These are phyloP conservation scores for Rutilus rutilus DNA, from an alignment of 2,113 vertebrate species.

Conservation along the genomic window DNA sequence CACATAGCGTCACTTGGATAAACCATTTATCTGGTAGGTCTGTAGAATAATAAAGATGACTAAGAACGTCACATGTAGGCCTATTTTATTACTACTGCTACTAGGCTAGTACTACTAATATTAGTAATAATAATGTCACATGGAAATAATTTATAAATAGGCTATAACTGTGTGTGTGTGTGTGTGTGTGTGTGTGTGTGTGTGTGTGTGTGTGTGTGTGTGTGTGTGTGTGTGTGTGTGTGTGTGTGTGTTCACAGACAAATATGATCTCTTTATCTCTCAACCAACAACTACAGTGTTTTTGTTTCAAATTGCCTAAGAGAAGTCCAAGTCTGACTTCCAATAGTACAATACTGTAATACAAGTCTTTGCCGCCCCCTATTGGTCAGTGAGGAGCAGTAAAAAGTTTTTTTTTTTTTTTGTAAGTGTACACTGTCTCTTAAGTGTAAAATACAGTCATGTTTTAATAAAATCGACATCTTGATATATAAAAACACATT, in stretches of 20 bases:
- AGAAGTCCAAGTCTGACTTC: background rate
- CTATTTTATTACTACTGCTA: no score
- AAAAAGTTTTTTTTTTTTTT: background rate
- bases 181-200: no score
- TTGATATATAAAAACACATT: background rate
- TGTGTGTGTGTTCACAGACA: no score
- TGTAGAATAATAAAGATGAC: no score
- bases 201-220: no score
- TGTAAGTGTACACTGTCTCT: background rate
- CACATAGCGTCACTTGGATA: slow-evolving; percentile 9
- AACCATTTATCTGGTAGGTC: background rate
- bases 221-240: no score
- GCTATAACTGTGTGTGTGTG: no score
- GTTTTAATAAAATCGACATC: no score
- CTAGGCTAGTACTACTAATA: no score
- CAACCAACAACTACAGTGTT: background rate
- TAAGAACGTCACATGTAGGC: background rate
- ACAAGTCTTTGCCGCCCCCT: slow-evolving; percentile 14
- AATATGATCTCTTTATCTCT: background rate
- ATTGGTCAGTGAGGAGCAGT: background rate
- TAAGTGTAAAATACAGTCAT: background rate
- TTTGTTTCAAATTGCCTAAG: background rate
- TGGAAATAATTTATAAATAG: no score
- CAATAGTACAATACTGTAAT: background rate
- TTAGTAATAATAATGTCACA: no score